Evolutionary conservation across 2,888 invertebrate genomes (phyloP), one percentile per base, ranked within the genome.

Genomic region (Caenorhabditis auriculariae): DNA sequence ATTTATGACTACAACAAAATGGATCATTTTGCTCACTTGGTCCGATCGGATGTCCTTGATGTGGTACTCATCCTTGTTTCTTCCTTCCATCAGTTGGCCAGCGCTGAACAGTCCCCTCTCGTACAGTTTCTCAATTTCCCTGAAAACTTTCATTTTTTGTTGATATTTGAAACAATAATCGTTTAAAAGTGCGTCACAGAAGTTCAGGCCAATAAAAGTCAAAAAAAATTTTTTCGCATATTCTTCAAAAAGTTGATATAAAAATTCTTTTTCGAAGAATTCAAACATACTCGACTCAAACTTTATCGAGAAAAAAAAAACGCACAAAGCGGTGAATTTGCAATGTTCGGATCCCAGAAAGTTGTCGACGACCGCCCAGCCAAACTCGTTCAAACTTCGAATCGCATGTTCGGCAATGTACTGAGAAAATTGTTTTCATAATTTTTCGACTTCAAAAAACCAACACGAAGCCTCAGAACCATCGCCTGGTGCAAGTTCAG

Each of bases 361-460:
- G 44, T 79, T 75, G 65, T 81, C 80, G 23, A 79, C 72, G 12
- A 77, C 75, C 2, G 75, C 69, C 80, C 80, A 81, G 32, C 80
- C 80, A 48, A 73, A 81, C 41, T 74, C 74, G 48, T 76, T 75
- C 29, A 81, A 58, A n/a, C 68, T 60, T 17, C 66, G 53, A 19
- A 77, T 69, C 44, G 77, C 76, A 61, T 76, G 77, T 42, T 78
- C 73, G 4, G 77, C 75, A n/a, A 80, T 75, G 35, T 66, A 66
- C 69, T 73, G 69, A 17, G 28, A 58, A 47, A 35, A 7, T n/a
- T 15, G 4, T 52, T 6, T 27, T 35, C 9, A 24, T 29, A 6
- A 23, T 19, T 52, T 9, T 19, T 26, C 41, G 42, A 32, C 12
- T 23, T 37, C 17, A 26, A 50, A 24, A 15, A 38, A 27, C 67